Evolutionary conservation across 2,888 invertebrate species (phyloP), one percentile per base, ranked within the genome.

Genomic region (Tuberolachnus salignus): DNA sequence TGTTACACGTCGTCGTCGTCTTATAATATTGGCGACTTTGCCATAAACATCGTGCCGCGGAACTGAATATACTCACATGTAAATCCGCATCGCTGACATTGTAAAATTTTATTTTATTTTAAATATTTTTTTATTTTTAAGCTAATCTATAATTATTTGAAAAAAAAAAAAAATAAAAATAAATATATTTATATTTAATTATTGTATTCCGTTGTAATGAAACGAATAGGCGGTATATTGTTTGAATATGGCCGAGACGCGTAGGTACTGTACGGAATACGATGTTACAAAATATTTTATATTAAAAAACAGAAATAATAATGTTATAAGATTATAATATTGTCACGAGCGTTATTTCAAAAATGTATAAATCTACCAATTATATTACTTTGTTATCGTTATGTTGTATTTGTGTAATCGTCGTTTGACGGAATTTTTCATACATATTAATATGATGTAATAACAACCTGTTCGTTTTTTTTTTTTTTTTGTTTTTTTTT

Each of bases 311-410:
- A n/a, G n/a, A n/a, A n/a, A n/a, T n/a, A n/a, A n/a, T n/a, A n/a
- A n/a, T n/a, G n/a, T n/a, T n/a, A n/a, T n/a, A n/a, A n/a, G n/a
- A n/a, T n/a, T 46, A 13, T 69, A 34, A 19, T 51, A 49, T 42
- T 53, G 53, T 74, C n/a, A 64, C 64, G 64, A 74, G 53, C 64
- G 21, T 46, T 44, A 64, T 23, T 74, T 74, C 66, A 66, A 66
- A 66, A 55, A n/a, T n/a, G n/a, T 74, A 44, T 74, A 23, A 55
- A 66, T 19, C 34, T 26, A 44, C 57, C n/a, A 46, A 55, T 55
- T 21, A 63, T 19, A 19, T 9, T 19, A 16, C 23, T 3, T 23
- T 49, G 57, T 59, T 14, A 59, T 14, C 11, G 8, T 11, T 55
- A 14, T 26, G 11, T 44, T 26, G 49, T 49, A 51, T 49, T 49